Base-by-base conservation (phyloP, 2,888 invertebrate genomes). In the Lycaena phlaeas region DNA sequence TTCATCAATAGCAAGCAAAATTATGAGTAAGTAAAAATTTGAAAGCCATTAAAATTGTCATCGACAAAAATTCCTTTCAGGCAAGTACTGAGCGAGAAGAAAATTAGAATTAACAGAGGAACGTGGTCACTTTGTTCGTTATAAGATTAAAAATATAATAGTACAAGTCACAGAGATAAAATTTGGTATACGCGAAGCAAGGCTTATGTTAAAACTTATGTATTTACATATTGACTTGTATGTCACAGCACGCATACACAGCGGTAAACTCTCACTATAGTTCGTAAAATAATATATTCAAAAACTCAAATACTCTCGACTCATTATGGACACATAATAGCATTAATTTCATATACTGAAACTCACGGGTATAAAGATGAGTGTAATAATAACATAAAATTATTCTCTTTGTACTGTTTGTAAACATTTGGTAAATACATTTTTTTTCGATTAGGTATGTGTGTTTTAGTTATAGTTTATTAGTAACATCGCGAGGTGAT, bases 171-270 rank as follows among this genome's bases (percentile, higher is more conserved):
- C 56, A 56, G 58, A 61, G 63, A 55, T 49, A 52, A 64, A 64
- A 57, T 63, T 69, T 70, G 72, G 65, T 71, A 66, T 61, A 64
- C 61, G 59, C 61, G 59, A 72, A 70, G 71, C 66, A 62, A 59
- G 52, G 61, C 64, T 55, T 73, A 77, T 57, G 54, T 68, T 78
- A 30, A 29, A 30, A 25, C 14, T 25, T 27, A 27, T 55, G 57
- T 56, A 71, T 69, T 73, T 69, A 77, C 50, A 74, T 78, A 81
- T 71, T 82, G 82, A 82, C 81, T 82, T 70, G 58, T n/a, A 67
- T 74, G 81, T 81, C 82, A 82, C 82, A 82, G 82, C 82, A 71
- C 82, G 63, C 64, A 69, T 74, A 52, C 51, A 49, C 43, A 50
- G 40, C 43, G 44, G 45, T n/a, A 48, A 38, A 53, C 42, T 61